A percentile compares a stretch with the other conserved stretches of the same genome.
phyloP scores from a whole-genome alignment of 2,888 invertebrate genomes.

The Oligia strigilis region DNA sequence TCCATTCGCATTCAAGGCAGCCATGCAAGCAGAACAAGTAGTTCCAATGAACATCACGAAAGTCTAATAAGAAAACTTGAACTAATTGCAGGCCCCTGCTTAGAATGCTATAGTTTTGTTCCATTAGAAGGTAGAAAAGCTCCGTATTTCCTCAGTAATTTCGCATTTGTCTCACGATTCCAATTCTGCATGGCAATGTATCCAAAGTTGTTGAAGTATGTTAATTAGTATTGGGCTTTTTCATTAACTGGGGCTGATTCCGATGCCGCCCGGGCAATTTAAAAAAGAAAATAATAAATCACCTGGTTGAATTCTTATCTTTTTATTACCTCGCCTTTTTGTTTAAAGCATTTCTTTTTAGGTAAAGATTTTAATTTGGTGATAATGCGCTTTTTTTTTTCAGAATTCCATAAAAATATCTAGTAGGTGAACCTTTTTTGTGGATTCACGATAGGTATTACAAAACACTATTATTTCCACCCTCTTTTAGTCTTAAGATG shows the following conservation, averaged over 20 bases:
- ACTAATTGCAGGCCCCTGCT: constrained; percentile 28
- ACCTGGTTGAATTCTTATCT: constrained; percentile 29
- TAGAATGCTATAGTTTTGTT: constrained; percentile 32
- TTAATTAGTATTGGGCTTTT: constrained; percentile 56
- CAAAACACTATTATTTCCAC: background rate
- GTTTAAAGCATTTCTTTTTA: constrained; percentile 8
- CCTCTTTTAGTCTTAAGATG: background rate
- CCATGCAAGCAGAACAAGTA: constrained; percentile 3
- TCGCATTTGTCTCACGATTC: constrained; percentile 43
- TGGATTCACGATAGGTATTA: background rate
- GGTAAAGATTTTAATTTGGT: background rate
- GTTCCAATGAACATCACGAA: constrained; percentile 24
- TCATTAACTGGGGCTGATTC: constrained; percentile 45
- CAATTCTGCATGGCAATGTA: constrained; percentile 40
- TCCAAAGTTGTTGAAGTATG: constrained; percentile 49
- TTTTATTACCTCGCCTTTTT: constrained; percentile 18
- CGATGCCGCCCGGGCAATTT: constrained; percentile 16
- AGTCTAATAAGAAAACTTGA: constrained; percentile 23
- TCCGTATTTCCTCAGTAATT: constrained; percentile 16
- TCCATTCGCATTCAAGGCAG: background rate
- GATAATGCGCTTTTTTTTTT: too few species aligned
- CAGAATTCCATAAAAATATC: background rate
- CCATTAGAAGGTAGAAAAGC: constrained; percentile 20
- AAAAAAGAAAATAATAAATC: constrained; percentile 40
- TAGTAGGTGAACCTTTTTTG: background rate